phyloP scores from a whole-genome alignment of 2,113 vertebrate species.

The Gorsachius goisagi region DNA sequence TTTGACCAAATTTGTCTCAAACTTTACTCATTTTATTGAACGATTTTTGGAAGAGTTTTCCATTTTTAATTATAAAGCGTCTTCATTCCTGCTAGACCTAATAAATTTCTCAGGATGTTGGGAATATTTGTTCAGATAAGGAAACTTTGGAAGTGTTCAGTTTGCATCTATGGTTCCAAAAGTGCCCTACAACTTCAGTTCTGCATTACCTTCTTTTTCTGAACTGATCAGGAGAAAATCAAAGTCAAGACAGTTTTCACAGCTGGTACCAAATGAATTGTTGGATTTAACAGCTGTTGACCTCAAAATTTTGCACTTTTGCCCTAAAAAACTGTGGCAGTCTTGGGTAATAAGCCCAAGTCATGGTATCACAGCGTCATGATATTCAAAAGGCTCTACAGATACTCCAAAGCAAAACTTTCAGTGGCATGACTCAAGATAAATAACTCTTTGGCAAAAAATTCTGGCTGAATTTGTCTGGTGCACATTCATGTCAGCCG shows the following conservation, averaged over 20 bases:
- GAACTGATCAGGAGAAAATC: neutral
- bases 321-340: neutral
- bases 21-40: neutral
- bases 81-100: neutral
- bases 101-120: neutral
- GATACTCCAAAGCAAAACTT: neutral
- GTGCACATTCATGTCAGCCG: neutral
- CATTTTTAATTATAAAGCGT: neutral
- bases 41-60: neutral
- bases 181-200: neutral
- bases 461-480: neutral
- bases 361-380: neutral
- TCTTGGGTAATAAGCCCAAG: neutral
- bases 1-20: neutral
- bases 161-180: neutral
- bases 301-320: neutral
- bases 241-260: neutral
- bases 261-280: neutral
- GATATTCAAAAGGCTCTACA: neutral
- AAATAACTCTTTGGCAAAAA: neutral
- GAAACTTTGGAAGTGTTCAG: neutral
- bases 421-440: neutral
- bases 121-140: neutral
- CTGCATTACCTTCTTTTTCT: neutral
- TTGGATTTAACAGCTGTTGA: neutral